Base-by-base conservation (phyloP, 2,113 vertebrate genomes). In the Tauraco erythrolophus region DNA sequence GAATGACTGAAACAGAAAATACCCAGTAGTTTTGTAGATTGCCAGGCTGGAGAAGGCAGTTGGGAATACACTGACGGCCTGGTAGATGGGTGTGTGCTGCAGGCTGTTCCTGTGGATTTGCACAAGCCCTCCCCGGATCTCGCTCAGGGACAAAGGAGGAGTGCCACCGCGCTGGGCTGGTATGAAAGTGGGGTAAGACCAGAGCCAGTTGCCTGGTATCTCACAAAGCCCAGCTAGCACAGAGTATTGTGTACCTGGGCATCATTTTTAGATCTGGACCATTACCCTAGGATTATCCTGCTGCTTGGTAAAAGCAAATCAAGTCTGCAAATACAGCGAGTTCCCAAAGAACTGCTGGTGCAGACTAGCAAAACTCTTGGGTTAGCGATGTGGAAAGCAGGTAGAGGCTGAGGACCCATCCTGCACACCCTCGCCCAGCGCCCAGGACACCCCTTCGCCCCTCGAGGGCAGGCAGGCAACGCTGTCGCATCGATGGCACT, bases 401-500 rank as follows among this genome's bases (percentile, higher is more conserved):
- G 43, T 6, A 54, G 24, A 66, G 37, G n/a, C 31, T 28, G 45
- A 5, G 17, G 7, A 64, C 11, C 33, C 10, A 4, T 65, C 30
- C 50, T 56, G 18, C 19, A 48, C 3, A 0, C 33, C 10, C 10
- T 66, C 1, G 0, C 7, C 23, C 35, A 23, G 16, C 3, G 4
- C 14, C 9, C 1, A 0, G 22, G 30, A 70, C 14, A 8, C 4
- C 71, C 12, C 37, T 50, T 71, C 2, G 0, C 5, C 22, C 43
- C 19, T 68, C 2, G 1, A 50, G 57, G 13, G 7, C 25, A 68
- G 9, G 21, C 2, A 1, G 41, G 23, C 7, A 8, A 23, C 2
- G 1, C 19, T 1, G 0, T 30, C 51, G n/a, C 30, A 33, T 50
- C 2, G 0, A 28, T 4, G 65, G 50, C 19, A n/a, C 43, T 25